Conservation (phyloP, 2,113 vertebrate species). For the Paramisgurnus dabryanus region DNA sequence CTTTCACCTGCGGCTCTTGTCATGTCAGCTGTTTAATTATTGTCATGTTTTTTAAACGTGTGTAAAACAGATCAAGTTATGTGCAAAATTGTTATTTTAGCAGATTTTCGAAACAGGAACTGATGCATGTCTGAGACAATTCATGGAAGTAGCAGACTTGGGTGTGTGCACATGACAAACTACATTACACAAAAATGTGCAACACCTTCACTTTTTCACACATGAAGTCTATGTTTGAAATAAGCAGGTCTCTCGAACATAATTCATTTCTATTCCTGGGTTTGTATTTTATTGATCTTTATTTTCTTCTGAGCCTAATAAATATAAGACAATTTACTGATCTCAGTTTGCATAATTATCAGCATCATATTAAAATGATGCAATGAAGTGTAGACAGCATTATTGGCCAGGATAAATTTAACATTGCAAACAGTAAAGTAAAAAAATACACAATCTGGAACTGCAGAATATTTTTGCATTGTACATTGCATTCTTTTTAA, state of each 20-base stretch:
- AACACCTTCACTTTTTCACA: background rate
- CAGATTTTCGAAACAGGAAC: slow-evolving; percentile 46
- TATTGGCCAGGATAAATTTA: too few species aligned
- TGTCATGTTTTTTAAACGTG: background rate
- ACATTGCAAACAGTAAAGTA: too few species aligned
- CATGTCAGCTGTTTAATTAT: background rate
- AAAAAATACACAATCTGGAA: too few species aligned
- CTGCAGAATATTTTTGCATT: too few species aligned
- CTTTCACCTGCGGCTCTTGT: background rate
- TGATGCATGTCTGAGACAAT: slow-evolving; percentile 45
- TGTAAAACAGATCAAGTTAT: background rate
- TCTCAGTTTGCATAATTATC: too few species aligned
- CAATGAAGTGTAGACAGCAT: background rate
- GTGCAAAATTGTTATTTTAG: slow-evolving; percentile 1
- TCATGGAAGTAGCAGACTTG: slow-evolving; percentile 45
- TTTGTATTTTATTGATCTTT: too few species aligned
- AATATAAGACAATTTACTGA: too few species aligned
- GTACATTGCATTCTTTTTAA: background rate
- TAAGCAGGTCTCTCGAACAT: too few species aligned
- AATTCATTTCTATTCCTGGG: too few species aligned
- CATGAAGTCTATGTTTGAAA: too few species aligned
- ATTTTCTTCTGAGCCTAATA: too few species aligned
- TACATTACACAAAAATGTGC: background rate
- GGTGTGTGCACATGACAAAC: background rate
- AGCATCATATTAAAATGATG: too few species aligned